These are phyloP conservation scores for Malurus leucopterus DNA, from an alignment of 2,797 vertebrate species.

Conservation along the genomic window DNA sequence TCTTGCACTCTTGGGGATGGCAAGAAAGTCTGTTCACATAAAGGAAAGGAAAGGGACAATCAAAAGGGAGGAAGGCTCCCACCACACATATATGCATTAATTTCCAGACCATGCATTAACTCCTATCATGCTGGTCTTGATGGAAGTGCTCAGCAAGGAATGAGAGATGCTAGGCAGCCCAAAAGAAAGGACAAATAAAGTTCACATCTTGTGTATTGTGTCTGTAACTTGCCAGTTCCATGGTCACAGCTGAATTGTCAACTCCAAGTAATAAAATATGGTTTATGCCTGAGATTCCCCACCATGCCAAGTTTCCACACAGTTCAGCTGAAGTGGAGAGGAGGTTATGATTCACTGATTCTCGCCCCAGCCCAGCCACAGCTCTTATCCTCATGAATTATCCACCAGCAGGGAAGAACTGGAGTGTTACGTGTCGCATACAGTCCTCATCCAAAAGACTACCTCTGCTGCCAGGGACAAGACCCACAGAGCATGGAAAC, in stretches of 20 bases:
- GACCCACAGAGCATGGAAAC: not conserved
- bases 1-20: slow-evolving; percentile 14
- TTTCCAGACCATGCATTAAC: slow-evolving; percentile 17
- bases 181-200: not conserved
- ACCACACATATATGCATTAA: not conserved
- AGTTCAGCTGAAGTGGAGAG: slow-evolving; percentile 6
- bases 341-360: slow-evolving; percentile 3
- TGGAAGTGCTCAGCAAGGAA: not conserved
- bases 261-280: slow-evolving; percentile 17
- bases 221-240: not conserved
- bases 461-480: not conserved
- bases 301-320: slow-evolving; percentile 18
- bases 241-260: not conserved
- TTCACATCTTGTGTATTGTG: not conserved
- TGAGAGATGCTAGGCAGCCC: not conserved
- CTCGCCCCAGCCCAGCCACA: not conserved
- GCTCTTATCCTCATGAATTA: slow-evolving; percentile 14
- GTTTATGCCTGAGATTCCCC: not conserved
- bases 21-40: not conserved
- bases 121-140: not conserved
- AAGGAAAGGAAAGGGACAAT: slow-evolving; percentile 35
- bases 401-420: not conserved
- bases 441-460: not conserved
- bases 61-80: not conserved
- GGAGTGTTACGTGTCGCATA: not conserved